A percentile compares a stretch with the other conserved stretches of the same genome.
These are phyloP conservation scores for Acanthaster planci DNA, from an alignment of 35 echinoderm and acorn worm species.

Conservation along the genomic window DNA sequence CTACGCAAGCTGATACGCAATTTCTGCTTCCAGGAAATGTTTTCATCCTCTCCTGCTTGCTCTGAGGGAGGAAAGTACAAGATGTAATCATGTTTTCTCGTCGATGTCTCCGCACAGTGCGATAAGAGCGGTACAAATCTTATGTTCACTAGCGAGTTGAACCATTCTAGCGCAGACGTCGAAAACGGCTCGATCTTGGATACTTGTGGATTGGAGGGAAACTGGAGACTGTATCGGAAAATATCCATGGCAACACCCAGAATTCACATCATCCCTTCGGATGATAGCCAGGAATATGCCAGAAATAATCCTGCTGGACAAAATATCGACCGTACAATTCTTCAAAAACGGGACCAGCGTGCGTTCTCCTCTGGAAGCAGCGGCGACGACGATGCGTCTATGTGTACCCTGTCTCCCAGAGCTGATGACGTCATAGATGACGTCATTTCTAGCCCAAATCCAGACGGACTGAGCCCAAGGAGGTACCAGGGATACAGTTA, in stretches of 20 bases:
- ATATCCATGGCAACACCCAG: not conserved
- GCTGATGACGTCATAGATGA: conserved; percentile 10
- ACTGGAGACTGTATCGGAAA: no score
- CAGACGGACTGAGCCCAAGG: not conserved
- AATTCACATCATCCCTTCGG: conserved; percentile 1
- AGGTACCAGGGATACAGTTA: not conserved
- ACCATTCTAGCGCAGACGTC: no score
- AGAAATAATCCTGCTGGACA: not conserved
- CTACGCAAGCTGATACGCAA: no score
- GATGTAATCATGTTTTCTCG: no score
- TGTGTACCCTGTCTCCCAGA: not conserved
- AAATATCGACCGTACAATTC: not conserved
- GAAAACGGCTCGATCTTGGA: no score
- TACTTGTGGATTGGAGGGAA: no score
- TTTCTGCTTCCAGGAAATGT: no score
- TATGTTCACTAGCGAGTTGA: no score
- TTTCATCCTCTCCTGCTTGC: no score
- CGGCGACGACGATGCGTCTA: not conserved
- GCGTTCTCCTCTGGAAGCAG: not conserved
- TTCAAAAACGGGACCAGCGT: not conserved
- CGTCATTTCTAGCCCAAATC: not conserved
- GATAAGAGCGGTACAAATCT: no score
- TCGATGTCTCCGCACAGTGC: no score
- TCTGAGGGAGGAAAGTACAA: no score
- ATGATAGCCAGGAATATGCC: not conserved